phyloP scores from a whole-genome alignment of 2,113 vertebrate species.

The Salvator merianae region DNA sequence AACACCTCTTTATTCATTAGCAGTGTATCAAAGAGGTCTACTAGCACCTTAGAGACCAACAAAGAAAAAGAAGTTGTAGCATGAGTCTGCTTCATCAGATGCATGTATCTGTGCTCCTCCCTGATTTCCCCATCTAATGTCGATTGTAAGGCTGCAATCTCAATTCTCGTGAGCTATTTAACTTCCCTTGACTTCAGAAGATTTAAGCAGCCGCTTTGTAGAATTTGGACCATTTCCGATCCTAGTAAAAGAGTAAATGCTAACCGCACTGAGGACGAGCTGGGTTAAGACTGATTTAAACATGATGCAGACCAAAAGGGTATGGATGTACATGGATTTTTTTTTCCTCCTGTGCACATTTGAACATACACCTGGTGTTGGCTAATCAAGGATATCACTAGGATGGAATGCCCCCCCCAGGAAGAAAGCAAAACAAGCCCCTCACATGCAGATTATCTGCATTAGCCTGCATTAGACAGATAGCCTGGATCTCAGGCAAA shows the following conservation, averaged over 20 bases:
- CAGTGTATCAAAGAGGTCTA: too few relatives aligned
- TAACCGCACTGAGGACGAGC: background rate
- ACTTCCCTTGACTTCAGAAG: background rate
- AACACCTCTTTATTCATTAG: too few relatives aligned
- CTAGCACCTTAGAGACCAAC: too few relatives aligned
- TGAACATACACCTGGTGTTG: background rate
- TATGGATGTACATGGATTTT: background rate
- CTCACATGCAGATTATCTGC: too few relatives aligned
- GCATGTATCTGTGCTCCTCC: background rate
- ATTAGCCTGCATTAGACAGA: too few relatives aligned
- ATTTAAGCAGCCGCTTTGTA: background rate
- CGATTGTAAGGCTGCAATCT: background rate
- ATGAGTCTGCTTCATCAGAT: background rate
- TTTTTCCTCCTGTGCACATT: background rate
- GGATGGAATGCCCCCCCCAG: too few relatives aligned
- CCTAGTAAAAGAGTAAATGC: background rate
- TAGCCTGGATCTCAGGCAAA: too few relatives aligned
- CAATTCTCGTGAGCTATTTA: background rate
- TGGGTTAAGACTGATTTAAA: background rate
- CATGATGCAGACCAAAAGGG: background rate
- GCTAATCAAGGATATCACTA: too few relatives aligned
- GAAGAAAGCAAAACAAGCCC: too few relatives aligned
- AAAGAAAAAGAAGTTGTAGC: background rate
- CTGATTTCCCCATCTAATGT: background rate
- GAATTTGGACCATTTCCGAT: background rate